Conservation (phyloP, 2,113 vertebrate genomes). For the Megaceryle maxima region DNA sequence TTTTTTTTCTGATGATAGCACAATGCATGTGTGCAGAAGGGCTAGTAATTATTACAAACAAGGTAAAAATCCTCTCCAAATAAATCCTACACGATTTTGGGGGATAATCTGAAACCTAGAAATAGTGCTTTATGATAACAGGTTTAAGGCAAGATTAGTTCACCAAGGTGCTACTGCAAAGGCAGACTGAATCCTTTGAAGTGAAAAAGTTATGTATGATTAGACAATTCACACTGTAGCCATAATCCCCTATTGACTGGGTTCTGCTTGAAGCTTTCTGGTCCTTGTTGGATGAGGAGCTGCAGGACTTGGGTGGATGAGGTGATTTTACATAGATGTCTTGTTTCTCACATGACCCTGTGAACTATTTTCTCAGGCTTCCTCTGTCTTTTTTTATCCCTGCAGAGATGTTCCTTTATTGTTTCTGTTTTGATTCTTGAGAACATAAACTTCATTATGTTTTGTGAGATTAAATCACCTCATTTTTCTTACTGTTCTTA, state of each 20-base stretch:
- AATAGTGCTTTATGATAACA: neutral
- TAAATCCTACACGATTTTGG: neutral
- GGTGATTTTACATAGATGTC: neutral
- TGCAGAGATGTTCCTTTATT: neutral
- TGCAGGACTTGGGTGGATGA: neutral
- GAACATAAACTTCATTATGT: neutral
- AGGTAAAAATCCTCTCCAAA: neutral
- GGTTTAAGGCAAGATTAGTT: neutral
- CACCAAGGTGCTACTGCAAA: neutral
- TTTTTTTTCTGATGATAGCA: neutral
- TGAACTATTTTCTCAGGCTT: neutral
- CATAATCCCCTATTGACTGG: neutral
- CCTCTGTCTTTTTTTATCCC: neutral
- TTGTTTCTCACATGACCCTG: neutral
- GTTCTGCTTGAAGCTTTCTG: neutral
- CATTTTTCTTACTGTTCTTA: neutral
- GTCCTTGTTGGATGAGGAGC: neutral
- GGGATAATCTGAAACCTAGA: neutral
- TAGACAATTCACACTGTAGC: neutral
- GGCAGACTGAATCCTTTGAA: neutral
- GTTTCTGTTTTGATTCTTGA: neutral
- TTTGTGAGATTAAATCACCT: neutral
- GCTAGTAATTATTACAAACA: neutral
- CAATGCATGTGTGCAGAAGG: neutral
- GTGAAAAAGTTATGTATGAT: neutral